phyloP scores from a whole-genome alignment of 2,888 invertebrate species.

The Spatulosminthurus flaviceps region DNA sequence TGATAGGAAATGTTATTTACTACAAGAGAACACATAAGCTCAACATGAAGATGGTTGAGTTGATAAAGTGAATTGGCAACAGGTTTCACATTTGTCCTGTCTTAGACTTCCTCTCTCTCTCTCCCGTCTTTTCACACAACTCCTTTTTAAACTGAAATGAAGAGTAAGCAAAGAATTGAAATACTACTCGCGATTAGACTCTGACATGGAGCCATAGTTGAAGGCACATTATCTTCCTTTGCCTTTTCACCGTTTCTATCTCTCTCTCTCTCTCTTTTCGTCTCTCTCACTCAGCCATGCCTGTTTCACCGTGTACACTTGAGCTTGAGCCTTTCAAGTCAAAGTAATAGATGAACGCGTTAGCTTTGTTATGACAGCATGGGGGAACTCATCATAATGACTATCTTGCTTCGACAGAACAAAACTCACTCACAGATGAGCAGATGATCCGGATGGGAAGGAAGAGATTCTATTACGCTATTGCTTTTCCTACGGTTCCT shows the following conservation, averaged over 20 bases:
- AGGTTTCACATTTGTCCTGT: conserved; percentile 45
- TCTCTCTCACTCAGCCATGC: conserved; percentile 2
- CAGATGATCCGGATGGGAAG: conserved; percentile 23
- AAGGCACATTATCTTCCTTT: neutral
- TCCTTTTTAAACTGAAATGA: conserved; percentile 19
- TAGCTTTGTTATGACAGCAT: conserved; percentile 40
- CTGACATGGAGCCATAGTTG: neutral
- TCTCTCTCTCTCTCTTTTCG: neutral
- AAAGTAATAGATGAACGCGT: conserved; percentile 44
- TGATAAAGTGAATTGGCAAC: conserved; percentile 34
- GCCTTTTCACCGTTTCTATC: neutral
- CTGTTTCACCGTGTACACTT: neutral
- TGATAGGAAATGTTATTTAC: no score
- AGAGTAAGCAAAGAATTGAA: conserved; percentile 8
- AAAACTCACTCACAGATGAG: conserved; percentile 20
- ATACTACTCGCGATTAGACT: conserved; percentile 2
- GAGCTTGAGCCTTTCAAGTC: conserved; percentile 8
- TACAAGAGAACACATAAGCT: neutral
- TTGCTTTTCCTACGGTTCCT: no score
- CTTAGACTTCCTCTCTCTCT: neutral
- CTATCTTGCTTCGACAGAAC: conserved; percentile 40
- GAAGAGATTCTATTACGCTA: neutral
- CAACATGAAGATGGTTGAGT: conserved; percentile 6
- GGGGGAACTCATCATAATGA: conserved; percentile 45
- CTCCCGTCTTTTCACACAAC: no score